Conservation (phyloP, 2,797 vertebrate species). For the Spinus olivaceus region DNA sequence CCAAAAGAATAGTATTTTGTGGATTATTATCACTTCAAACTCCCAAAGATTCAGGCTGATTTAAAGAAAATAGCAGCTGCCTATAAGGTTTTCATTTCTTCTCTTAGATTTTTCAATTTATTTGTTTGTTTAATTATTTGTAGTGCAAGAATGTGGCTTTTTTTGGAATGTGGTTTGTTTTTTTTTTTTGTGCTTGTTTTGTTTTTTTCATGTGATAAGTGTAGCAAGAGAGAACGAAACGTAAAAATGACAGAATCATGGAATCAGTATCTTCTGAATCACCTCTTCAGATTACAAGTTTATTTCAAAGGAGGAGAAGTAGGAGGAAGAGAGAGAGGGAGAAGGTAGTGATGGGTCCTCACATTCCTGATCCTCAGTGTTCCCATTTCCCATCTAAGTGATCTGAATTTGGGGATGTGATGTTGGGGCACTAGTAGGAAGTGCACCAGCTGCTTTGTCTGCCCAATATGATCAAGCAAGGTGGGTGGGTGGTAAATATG, state of each 20-base stretch:
- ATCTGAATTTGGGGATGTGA: rapidly evolving
- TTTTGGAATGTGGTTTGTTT: neutral
- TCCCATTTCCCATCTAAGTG: neutral
- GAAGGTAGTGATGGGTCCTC: neutral
- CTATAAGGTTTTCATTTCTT: neutral
- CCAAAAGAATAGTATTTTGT: neutral
- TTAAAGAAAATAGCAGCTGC: neutral
- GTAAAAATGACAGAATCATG: neutral
- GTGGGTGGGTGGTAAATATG: neutral
- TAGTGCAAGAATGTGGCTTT: neutral
- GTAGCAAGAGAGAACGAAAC: neutral
- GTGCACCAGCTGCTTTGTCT: neutral
- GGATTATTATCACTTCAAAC: neutral
- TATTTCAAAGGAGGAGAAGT: neutral
- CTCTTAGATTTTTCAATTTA: neutral
- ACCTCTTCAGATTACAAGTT: neutral
- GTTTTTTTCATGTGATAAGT: neutral
- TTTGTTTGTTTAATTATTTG: neutral
- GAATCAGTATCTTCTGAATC: neutral
- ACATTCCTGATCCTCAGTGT: neutral
- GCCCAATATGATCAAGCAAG: neutral
- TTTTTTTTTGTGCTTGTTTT: neutral
- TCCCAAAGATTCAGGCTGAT: neutral
- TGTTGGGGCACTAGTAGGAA: rapidly evolving
- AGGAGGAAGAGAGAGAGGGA: neutral